These are phyloP conservation scores for Cyanocitta stelleri DNA, from an alignment of 2,113 vertebrate genomes.

Conservation along the genomic window DNA sequence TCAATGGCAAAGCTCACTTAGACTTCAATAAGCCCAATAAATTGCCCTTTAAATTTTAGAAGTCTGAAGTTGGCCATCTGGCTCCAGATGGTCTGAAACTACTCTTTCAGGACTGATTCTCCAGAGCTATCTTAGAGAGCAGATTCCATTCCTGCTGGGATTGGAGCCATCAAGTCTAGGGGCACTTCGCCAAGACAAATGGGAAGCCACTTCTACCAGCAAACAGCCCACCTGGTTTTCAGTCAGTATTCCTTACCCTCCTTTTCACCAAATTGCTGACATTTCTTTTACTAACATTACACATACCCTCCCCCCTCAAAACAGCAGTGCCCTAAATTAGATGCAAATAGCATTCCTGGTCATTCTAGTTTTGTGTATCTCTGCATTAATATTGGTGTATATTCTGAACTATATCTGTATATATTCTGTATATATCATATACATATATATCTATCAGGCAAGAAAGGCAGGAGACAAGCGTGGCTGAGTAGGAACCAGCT, in stretches of 20 bases:
- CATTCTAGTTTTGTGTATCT: background rate
- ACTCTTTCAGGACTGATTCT: slow-evolving; percentile 41
- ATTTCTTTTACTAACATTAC: background rate
- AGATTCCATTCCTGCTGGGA: slow-evolving; percentile 44
- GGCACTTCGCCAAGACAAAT: slow-evolving; percentile 13
- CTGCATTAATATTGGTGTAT: background rate
- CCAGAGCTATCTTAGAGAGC: slow-evolving; percentile 24
- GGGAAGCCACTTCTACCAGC: background rate
- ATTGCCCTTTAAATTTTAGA: slow-evolving; percentile 39
- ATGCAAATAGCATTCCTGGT: background rate
- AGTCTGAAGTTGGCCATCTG: slow-evolving; percentile 56
- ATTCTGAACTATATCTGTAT: background rate
- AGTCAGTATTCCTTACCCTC: background rate
- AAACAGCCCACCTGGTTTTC: slow-evolving; percentile 11
- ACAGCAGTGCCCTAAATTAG: background rate
- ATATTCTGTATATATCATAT: background rate
- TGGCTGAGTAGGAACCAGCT: background rate
- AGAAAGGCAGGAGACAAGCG: background rate
- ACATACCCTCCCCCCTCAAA: background rate
- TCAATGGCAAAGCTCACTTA: background rate
- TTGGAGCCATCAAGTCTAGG: slow-evolving; percentile 46
- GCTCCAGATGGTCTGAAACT: slow-evolving; percentile 59
- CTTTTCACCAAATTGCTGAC: background rate
- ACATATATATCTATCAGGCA: background rate
- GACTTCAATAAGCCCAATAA: slow-evolving; percentile 15